A percentile compares a stretch with the other conserved stretches of the same genome.
Conservation (phyloP, 2,113 vertebrate genomes). For the Platysternon megacephalum region DNA sequence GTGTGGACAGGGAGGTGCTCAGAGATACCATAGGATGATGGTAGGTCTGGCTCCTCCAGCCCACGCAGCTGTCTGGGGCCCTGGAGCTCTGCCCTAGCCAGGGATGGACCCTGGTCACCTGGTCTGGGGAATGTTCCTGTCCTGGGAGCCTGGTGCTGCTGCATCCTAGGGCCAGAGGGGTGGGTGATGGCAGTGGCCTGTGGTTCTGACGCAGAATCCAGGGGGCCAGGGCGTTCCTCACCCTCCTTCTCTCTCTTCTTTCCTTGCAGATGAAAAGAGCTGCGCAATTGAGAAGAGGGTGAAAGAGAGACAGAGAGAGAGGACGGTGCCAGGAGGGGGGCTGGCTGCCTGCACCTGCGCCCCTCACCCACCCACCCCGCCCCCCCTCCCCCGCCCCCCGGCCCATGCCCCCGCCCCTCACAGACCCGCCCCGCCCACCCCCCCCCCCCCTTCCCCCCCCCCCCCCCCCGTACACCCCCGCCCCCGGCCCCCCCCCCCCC, state of each 20-base stretch:
- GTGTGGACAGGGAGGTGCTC: neutral
- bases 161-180: neutral
- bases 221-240: neutral
- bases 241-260: neutral
- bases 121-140: neutral
- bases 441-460: no score
- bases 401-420: no score
- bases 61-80: neutral
- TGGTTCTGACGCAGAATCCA: neutral
- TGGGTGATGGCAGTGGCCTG: neutral
- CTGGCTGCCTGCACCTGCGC: neutral
- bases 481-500: no score
- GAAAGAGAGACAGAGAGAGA: neutral
- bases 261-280: conserved; percentile 54
- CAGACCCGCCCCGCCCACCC: no score
- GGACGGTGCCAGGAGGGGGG: neutral
- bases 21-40: neutral
- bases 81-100: neutral
- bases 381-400: no score
- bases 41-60: neutral
- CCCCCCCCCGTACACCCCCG: no score
- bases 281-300: conserved; percentile 65
- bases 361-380: neutral
- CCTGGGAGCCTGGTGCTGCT: neutral
- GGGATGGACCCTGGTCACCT: neutral